Evolutionary conservation across 2,888 invertebrate genomes (phyloP), one percentile per base, ranked within the genome.

Genomic region (Cyrtodaria siliqua): DNA sequence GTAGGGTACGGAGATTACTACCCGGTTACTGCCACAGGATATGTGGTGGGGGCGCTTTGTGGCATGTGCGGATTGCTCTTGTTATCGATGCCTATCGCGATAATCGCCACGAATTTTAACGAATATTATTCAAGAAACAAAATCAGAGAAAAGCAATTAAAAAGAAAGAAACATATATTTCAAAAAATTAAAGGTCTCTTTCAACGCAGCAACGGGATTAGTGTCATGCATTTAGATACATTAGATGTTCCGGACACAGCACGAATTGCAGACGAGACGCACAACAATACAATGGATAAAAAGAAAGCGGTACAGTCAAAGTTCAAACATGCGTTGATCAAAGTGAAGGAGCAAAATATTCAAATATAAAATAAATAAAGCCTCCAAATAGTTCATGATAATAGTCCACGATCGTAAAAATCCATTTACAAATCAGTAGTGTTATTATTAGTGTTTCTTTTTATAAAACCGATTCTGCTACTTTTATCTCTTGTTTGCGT

Each of bases 1-100:
- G 88, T 90, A 6, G 90, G 90, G 2, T 89, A 89, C 76, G 89
- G 87, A 0, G 89, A 89, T 61, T 79, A 80, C 47, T 74, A 74
- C n/a, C 89, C 89, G 2, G 74, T 68, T 14, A 81, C 84, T 0
- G 52, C 62, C 2, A 20, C 53, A 12, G 88, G 89, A 1, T 83
- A 83, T 52, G 33, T 87, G 2, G 74, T 89, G 0, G 88, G 87
- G 0, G 75, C 84, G 0, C 49, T 81, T 2, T 87, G 86, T 50
- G 84, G 84, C 0, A 69, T 89, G 26, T 79, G 75, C 27, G 89
- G 89, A 1, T 71, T 89, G 3, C 66, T 89, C 18, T 59, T 87
- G 23, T 72, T 89, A 16, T 83, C 87, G 0, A 84, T 88, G 73
- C 87, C 89, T 0, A 86, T 89, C 6, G 89, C 89, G 8, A 80